Conservation (phyloP, 2,113 vertebrate genomes). For the Bolborhynchus lineola region DNA sequence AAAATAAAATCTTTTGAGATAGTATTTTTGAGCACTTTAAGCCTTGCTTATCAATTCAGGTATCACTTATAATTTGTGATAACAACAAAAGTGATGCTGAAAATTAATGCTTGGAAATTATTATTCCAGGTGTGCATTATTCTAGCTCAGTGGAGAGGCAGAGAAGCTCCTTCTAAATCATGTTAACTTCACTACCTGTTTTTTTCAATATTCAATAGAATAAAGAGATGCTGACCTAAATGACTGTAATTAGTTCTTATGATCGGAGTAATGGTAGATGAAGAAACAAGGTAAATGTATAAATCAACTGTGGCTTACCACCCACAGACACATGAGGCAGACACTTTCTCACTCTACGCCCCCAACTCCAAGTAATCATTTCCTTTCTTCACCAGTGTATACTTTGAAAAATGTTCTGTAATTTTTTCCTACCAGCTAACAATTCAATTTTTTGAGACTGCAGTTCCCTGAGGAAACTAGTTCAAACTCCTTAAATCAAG, state of each 20-base stretch:
- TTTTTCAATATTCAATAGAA: neutral
- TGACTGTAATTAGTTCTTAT: conserved; percentile 30
- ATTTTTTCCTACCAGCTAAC: conserved; percentile 36
- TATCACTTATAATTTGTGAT: neutral
- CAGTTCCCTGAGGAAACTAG: conserved; percentile 14
- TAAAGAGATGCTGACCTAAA: neutral
- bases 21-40: neutral
- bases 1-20: neutral
- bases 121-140: neutral
- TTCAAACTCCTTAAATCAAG: conserved; percentile 42
- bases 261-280: neutral
- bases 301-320: conserved; percentile 19
- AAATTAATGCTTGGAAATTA: neutral
- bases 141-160: neutral
- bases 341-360: conserved; percentile 21
- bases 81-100: neutral
- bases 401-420: conserved; percentile 42
- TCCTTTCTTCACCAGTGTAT: conserved; percentile 50
- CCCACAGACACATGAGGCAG: conserved; percentile 23
- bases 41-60: neutral
- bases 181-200: neutral
- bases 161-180: neutral
- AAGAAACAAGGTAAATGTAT: conserved; percentile 32
- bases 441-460: conserved; percentile 33
- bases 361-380: conserved; percentile 41